Evolutionary conservation across 1,140 invertebrate genomes (phyloP).

Genomic region (Pygmarrhopalites habei): DNA sequence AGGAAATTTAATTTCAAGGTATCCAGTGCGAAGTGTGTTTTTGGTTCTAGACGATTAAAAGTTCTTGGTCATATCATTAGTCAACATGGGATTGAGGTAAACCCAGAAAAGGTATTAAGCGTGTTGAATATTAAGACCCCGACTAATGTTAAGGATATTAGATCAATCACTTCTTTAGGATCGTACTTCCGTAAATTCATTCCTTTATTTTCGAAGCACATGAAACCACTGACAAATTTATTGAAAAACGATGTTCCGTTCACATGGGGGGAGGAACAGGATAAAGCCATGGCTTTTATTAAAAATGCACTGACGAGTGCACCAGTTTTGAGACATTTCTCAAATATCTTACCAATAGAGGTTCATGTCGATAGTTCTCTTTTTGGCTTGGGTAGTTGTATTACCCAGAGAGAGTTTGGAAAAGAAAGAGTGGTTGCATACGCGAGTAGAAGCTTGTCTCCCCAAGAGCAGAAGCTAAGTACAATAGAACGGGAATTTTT

Average conservation of each 20-base stretch:
- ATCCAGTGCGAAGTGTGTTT: constrained; percentile 40
- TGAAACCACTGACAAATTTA: background rate
- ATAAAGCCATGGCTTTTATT: constrained; percentile 39
- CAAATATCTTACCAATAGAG: constrained; percentile 34
- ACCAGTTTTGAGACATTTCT: constrained; percentile 25
- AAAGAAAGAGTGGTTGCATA: constrained; percentile 45
- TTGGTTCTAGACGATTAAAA: constrained; percentile 38
- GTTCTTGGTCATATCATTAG: constrained; percentile 44
- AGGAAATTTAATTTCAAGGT: constrained; percentile 37
- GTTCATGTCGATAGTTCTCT: constrained; percentile 49
- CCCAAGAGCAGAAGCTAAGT: constrained; percentile 43
- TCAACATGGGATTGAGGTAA: constrained; percentile 41
- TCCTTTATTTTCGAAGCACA: background rate
- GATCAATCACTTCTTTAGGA: constrained; percentile 30
- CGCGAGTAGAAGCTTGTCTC: constrained; percentile 41
- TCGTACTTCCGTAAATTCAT: constrained; percentile 13
- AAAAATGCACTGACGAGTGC: constrained; percentile 39
- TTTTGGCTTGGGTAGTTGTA: constrained; percentile 47
- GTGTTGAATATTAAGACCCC: constrained; percentile 41
- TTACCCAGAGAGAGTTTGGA: constrained; percentile 45
- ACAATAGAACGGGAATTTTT: constrained; percentile 45
- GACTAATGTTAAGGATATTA: constrained; percentile 41
- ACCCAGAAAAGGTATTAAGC: constrained; percentile 42
- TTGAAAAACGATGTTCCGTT: constrained; percentile 1
- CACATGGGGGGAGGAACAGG: constrained; percentile 14